Conservation (phyloP, 2,797 vertebrate genomes). For the Holocentrus rufus region DNA sequence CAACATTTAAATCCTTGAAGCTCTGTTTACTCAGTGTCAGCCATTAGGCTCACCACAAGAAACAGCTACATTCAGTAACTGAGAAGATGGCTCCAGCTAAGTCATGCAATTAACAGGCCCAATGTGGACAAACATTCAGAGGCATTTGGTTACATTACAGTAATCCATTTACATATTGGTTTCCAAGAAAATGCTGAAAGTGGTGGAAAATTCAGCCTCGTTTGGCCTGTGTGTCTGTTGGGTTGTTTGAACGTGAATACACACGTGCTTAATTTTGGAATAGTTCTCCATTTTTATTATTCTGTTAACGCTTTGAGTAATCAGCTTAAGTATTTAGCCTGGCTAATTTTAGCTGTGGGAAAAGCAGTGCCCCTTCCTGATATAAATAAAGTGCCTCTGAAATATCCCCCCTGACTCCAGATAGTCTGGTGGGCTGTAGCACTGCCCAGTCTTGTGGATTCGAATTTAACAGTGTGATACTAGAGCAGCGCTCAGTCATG, state of each 20-base stretch:
- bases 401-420: constrained; percentile 97
- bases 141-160: constrained; percentile 68
- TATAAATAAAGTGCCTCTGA: constrained; percentile 95
- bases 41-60: constrained; percentile 46
- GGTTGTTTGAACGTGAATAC: constrained; percentile 15
- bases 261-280: constrained; percentile 37
- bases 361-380: constrained; percentile 80
- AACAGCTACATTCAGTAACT: constrained; percentile 59
- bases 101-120: constrained; percentile 73
- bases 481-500: constrained; percentile 88
- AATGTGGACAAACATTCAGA: constrained; percentile 73
- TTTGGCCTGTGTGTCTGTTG: constrained; percentile 9
- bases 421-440: constrained; percentile 91
- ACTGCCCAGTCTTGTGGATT: constrained; percentile 86
- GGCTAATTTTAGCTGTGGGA: constrained; percentile 88
- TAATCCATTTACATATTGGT: constrained; percentile 54
- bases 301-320: constrained; percentile 79
- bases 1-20: constrained; percentile 45
- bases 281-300: constrained; percentile 71
- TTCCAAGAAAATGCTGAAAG: constrained; percentile 43
- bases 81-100: constrained; percentile 68
- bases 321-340: constrained; percentile 80
- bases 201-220: constrained; percentile 18
- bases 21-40: constrained; percentile 55
- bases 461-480: constrained; percentile 96